These are phyloP conservation scores for Rhabdophis nuchalis DNA, from an alignment of 2,797 vertebrate genomes.

Conservation along the genomic window DNA sequence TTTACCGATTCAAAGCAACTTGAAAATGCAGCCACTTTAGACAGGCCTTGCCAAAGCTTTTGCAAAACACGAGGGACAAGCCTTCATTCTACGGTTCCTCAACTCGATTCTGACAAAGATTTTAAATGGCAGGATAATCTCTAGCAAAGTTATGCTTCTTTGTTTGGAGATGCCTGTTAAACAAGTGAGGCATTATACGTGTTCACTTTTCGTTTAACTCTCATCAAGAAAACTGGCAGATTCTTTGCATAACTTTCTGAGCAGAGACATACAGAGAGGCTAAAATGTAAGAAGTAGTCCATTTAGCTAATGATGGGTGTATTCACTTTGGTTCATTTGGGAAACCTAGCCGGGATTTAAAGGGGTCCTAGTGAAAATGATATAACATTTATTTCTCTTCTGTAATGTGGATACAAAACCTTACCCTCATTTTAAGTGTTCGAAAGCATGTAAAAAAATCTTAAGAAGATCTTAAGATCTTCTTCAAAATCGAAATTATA, in stretches of 20 bases:
- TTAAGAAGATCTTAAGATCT: neutral
- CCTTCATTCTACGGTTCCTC: slow-evolving; percentile 40
- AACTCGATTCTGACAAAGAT: slow-evolving; percentile 43
- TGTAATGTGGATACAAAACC: neutral
- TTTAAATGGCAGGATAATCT: slow-evolving; percentile 57
- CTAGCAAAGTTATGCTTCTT: slow-evolving; percentile 59
- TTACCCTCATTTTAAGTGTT: neutral
- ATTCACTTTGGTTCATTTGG: neutral
- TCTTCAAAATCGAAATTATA: neutral
- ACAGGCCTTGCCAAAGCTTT: slow-evolving; percentile 43
- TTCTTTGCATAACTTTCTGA: slow-evolving; percentile 39
- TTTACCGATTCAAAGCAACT: slow-evolving; percentile 62
- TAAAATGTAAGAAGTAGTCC: neutral
- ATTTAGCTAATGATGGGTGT: no score
- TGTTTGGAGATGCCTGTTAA: slow-evolving; percentile 57
- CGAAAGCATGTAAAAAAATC: neutral
- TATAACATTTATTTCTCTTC: neutral
- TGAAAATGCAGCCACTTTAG: slow-evolving; percentile 1
- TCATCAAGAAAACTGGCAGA: slow-evolving; percentile 41
- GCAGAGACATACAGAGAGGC: slow-evolving; percentile 27
- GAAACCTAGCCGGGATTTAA: neutral
- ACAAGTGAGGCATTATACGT: slow-evolving; percentile 52
- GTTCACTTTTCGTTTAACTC: slow-evolving; percentile 59
- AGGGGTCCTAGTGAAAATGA: neutral
- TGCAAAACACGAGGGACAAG: slow-evolving; percentile 22